Base-by-base conservation (phyloP, 2,113 vertebrate genomes). In the Vulpes vulpes region DNA sequence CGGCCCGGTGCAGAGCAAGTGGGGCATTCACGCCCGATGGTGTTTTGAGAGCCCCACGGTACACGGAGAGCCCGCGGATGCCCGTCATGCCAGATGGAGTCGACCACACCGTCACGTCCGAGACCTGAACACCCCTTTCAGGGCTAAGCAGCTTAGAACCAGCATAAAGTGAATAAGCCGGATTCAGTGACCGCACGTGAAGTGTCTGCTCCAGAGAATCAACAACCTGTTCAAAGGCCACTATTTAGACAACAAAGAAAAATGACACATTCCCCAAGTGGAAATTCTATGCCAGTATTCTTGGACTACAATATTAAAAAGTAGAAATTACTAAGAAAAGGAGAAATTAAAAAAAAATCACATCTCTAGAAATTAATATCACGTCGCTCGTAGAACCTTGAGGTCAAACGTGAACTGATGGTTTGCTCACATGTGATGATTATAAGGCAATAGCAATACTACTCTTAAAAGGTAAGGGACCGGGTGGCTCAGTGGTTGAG, bases 1-100 rank as follows among this genome's bases (percentile, higher is more conserved):
- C 10, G 0, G 1, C 1, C 25, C 64, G 1, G 15, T 0, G 11
- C 19, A 17, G 19, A 1, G 1, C 5, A 2, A 0, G 0, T 0
- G n/a, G 57, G 25, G 14, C 22, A 1, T 6, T 22, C 22, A 2
- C 25, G 3, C 20, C 0, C 43, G 25, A 4, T 3, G 4, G 78
- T 0, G 16, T 32, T 4, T 0, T 1, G n/a, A 15, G 8, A 9
- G 55, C 20, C 2, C 17, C 11, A 0, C 0, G 4, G 49, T 0
- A 16, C 1, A 15, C 5, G 32, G 59, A 32, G 3, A 7, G 53
- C 60, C 51, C 1, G 0, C 17, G 3, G 23, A 30, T 25, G 23
- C 15, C 8, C 57, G 32, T 7, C 51, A 30, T 5, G 4, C 19
- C 3, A 53, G 59, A 25, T 20, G 3, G 5, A 23, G 5, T 9